phyloP scores from a whole-genome alignment of 2,888 invertebrate species.

The Ashinkailepas kermadecensis region DNA sequence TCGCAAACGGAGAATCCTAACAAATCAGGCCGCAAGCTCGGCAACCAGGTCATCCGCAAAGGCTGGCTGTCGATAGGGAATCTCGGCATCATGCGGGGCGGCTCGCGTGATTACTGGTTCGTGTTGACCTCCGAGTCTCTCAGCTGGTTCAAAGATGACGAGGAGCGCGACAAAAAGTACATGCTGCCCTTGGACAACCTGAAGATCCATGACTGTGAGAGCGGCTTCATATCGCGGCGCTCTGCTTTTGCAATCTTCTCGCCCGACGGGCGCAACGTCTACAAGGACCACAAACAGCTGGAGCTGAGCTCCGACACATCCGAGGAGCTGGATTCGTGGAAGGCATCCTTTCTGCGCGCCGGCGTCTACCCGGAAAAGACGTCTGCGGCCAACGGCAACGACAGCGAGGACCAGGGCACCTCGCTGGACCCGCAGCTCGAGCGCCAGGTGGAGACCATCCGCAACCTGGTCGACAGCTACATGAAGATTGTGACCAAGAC shows the following conservation, averaged over 20 bases:
- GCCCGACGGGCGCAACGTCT: slow-evolving; percentile 91
- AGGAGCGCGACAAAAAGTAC: slow-evolving; percentile 98
- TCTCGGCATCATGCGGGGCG: slow-evolving; percentile 98
- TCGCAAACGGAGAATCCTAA: slow-evolving; percentile 80
- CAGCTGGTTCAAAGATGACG: slow-evolving; percentile 68
- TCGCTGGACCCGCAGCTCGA: slow-evolving; percentile 70
- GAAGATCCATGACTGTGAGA: slow-evolving; percentile 92
- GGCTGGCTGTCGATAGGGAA: slow-evolving; percentile 99
- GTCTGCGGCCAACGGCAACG: slow-evolving; percentile 38
- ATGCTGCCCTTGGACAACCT: slow-evolving; percentile 96
- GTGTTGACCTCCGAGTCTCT: slow-evolving; percentile 96
- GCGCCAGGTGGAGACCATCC: slow-evolving; percentile 97
- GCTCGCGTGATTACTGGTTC: slow-evolving; percentile 98
- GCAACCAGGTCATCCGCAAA: slow-evolving; percentile 97
- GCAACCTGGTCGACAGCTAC: slow-evolving; percentile 98
- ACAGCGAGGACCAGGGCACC: slow-evolving; percentile 33
- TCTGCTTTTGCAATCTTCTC: slow-evolving; percentile 98
- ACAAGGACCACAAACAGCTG: slow-evolving; percentile 96
- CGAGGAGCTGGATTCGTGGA: slow-evolving; percentile 98
- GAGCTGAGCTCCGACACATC: slow-evolving; percentile 96
- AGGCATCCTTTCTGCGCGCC: slow-evolving; percentile 96
- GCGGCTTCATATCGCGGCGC: slow-evolving; percentile 95
- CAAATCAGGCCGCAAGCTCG: slow-evolving; percentile 81
- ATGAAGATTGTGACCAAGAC: slow-evolving; percentile 98
- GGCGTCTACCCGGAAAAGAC: slow-evolving; percentile 98